A percentile compares a stretch with the other conserved stretches of the same genome.
Conservation (phyloP, 2,888 invertebrate species). For the Stramonita haemastoma region DNA sequence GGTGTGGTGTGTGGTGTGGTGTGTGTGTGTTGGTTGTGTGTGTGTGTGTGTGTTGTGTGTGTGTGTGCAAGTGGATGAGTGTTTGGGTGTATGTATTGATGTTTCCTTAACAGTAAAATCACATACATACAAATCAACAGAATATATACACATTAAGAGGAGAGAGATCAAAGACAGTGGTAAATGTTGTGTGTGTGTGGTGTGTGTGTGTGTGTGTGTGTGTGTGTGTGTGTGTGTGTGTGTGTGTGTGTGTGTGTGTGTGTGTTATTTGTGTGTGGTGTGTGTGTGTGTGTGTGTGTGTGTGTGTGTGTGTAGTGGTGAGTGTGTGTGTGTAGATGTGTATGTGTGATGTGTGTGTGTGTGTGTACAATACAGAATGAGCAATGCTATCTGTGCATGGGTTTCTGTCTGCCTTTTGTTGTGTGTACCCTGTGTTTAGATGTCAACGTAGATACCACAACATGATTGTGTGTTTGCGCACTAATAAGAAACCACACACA, state of each 20-base stretch:
- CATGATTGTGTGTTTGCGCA: too few species aligned
- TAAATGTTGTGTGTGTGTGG: constrained; percentile 3
- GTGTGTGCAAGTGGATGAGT: neutral
- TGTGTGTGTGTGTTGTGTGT: neutral
- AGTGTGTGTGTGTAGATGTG: neutral
- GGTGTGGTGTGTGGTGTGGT: neutral
- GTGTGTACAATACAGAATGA: neutral
- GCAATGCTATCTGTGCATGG: neutral
- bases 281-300: neutral
- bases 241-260: neutral
- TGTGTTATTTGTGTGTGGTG: constrained; percentile 1
- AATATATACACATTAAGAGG: too few species aligned
- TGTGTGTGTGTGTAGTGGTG: neutral
- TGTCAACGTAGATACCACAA: too few species aligned
- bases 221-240: neutral
- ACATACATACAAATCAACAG: too few species aligned
- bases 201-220: neutral
- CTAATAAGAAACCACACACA: too few species aligned
- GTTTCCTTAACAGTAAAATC: neutral
- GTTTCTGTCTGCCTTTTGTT: too few species aligned
- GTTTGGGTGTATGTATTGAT: neutral
- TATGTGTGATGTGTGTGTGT: neutral
- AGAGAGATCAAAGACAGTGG: neutral
- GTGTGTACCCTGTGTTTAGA: too few species aligned
- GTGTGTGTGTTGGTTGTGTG: neutral